Percentiles rank a stretch among this genome's conserved stretches.
phyloP scores from a whole-genome alignment of 2,113 vertebrate genomes.

The Marcusenius ussheri region DNA sequence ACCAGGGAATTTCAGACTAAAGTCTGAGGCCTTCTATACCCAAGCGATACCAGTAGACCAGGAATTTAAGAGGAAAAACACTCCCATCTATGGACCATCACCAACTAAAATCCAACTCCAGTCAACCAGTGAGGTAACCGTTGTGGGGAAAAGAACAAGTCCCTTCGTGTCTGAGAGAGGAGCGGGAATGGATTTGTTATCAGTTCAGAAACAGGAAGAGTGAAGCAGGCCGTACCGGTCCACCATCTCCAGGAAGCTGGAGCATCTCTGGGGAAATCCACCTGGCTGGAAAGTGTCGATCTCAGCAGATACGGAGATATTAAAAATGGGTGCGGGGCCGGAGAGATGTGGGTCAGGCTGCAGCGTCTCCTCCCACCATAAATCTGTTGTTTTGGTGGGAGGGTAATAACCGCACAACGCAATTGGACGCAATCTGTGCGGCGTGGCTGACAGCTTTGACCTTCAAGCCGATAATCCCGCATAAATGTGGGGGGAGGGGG shows the following conservation, averaged over 20 bases:
- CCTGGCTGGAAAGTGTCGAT: constrained; percentile 70
- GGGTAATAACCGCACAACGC: constrained; percentile 68
- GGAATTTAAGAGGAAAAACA: not conserved
- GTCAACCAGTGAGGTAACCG: constrained; percentile 66
- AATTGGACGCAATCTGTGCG: constrained; percentile 47
- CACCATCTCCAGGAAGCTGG: constrained; percentile 67
- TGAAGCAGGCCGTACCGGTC: constrained; percentile 73
- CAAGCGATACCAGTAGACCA: not conserved
- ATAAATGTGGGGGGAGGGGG: not conserved
- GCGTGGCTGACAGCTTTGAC: constrained; percentile 57
- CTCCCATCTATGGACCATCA: not conserved
- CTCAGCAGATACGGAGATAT: constrained; percentile 71
- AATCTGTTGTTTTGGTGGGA: constrained; percentile 57
- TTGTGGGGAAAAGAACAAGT: constrained; percentile 44
- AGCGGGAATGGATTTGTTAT: constrained; percentile 81
- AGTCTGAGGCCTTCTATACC: not conserved
- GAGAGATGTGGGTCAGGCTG: constrained; percentile 7
- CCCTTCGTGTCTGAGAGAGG: constrained; percentile 67
- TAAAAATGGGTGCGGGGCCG: constrained; percentile 49
- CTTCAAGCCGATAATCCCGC: constrained; percentile 31
- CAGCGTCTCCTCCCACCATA: constrained; percentile 52
- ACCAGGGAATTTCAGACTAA: not conserved
- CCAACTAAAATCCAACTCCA: constrained; percentile 58
- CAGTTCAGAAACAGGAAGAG: constrained; percentile 74
- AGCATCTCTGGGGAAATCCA: constrained; percentile 69